Percentiles rank a stretch among this genome's conserved stretches.
phyloP scores from a whole-genome alignment of 2,113 vertebrate species.

The Bagarius yarrelli region DNA sequence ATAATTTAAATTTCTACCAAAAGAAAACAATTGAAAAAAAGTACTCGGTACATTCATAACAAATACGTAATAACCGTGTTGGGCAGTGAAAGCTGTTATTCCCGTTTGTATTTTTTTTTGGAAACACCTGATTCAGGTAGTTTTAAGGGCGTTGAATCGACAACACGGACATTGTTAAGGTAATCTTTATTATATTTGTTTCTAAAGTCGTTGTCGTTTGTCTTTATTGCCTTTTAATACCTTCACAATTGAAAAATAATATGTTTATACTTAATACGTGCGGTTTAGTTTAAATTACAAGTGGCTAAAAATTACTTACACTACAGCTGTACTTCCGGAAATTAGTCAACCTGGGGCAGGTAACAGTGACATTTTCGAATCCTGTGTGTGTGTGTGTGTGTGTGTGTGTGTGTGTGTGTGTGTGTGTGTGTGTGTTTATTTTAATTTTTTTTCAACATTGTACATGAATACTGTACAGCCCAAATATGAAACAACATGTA shows the following conservation, averaged over 20 bases:
- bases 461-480: no score
- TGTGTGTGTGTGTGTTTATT: no score
- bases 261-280: neutral
- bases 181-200: slow-evolving; percentile 50
- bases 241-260: neutral
- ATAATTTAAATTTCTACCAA: slow-evolving; percentile 9
- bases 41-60: neutral
- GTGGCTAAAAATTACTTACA: neutral
- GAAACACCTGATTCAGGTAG: slow-evolving; percentile 70
- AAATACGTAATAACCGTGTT: neutral
- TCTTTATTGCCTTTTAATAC: neutral
- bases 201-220: neutral
- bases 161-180: slow-evolving; percentile 48
- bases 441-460: no score
- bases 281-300: neutral
- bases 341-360: neutral
- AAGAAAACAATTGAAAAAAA: neutral
- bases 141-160: slow-evolving; percentile 43
- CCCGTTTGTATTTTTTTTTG: neutral
- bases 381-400: neutral
- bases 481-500: no score
- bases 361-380: neutral
- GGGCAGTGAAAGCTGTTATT: neutral
- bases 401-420: neutral
- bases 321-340: neutral